A percentile compares a stretch with the other conserved stretches of the same genome.
Evolutionary conservation across 2,113 vertebrate species (phyloP).

Genomic region (Sakesphorus luctuosus): DNA sequence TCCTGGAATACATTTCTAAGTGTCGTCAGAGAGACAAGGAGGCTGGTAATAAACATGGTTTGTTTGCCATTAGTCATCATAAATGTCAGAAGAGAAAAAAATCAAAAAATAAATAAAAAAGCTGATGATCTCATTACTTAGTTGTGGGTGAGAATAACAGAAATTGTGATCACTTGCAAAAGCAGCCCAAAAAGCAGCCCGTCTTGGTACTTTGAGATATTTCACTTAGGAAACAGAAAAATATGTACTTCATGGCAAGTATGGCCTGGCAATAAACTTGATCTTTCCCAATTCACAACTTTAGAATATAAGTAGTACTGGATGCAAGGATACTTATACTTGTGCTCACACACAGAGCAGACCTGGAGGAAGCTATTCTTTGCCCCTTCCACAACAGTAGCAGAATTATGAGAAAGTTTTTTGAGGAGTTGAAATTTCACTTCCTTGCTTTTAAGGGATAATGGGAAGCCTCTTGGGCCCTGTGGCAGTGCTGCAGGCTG

Average conservation of each 20-base stretch:
- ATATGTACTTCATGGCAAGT: neutral
- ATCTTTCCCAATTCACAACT: neutral
- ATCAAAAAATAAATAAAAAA: neutral
- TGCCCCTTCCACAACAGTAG: neutral
- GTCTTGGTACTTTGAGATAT: neutral
- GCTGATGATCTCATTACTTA: neutral
- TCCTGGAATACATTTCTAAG: conserved; percentile 1
- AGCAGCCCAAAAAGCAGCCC: neutral
- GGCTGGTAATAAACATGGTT: neutral
- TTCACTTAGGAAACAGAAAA: neutral
- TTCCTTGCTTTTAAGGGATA: neutral
- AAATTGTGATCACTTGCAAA: neutral
- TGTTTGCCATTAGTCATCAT: neutral
- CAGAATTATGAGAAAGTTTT: neutral
- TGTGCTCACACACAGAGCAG: neutral
- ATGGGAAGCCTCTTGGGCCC: neutral
- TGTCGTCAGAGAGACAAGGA: neutral
- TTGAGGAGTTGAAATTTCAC: neutral
- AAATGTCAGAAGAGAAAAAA: neutral
- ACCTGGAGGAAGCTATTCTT: neutral
- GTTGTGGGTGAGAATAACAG: neutral
- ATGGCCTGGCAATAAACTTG: neutral
- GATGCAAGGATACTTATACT: rapidly evolving
- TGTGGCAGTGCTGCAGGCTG: rapidly evolving
- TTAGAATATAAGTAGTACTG: neutral